Evolutionary conservation across 2,797 vertebrate species (phyloP), one percentile per base, ranked within the genome.

Genomic region (Nannoperca obscura): DNA sequence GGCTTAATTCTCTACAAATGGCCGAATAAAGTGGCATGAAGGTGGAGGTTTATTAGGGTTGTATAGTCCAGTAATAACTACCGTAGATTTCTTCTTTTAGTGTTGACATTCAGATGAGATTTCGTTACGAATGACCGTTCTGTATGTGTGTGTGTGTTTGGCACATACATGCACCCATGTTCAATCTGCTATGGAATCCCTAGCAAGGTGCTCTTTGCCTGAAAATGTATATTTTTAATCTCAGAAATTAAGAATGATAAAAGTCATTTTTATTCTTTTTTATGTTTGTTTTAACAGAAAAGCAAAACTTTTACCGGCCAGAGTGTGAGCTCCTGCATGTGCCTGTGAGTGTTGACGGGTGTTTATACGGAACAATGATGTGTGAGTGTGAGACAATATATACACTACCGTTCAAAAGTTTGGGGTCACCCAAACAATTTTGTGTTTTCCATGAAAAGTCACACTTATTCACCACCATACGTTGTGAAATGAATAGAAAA

Each of bases 361-460:
- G 74, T 86, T 79, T 77, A 68, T 64, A 15, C 11, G 20, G 71
- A 59, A 74, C 71, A 64, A n/a, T 78, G 60, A 75, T 66, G 76
- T 67, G 75, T 83, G 74, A 69, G 69, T 71, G 78, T 80, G 84
- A 81, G 70, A 66, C 50, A 71, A 64, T 84, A 71, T 87, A 74
- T 67, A 80, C n/a, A n/a, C n/a, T n/a, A n/a, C n/a, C n/a, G n/a
- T n/a, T n/a, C n/a, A n/a, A n/a, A n/a, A n/a, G n/a, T n/a, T n/a
- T n/a, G n/a, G n/a, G n/a, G n/a, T n/a, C n/a, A n/a, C n/a, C n/a
- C n/a, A n/a, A n/a, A n/a, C n/a, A n/a, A n/a, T n/a, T n/a, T n/a
- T n/a, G n/a, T n/a, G n/a, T n/a, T n/a, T n/a, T n/a, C n/a, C n/a
- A n/a, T n/a, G n/a, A n/a, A n/a, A n/a, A n/a, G n/a, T n/a, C n/a